Evolutionary conservation across 2,888 invertebrate genomes (phyloP).

Genomic region (Maniola hyperantus): DNA sequence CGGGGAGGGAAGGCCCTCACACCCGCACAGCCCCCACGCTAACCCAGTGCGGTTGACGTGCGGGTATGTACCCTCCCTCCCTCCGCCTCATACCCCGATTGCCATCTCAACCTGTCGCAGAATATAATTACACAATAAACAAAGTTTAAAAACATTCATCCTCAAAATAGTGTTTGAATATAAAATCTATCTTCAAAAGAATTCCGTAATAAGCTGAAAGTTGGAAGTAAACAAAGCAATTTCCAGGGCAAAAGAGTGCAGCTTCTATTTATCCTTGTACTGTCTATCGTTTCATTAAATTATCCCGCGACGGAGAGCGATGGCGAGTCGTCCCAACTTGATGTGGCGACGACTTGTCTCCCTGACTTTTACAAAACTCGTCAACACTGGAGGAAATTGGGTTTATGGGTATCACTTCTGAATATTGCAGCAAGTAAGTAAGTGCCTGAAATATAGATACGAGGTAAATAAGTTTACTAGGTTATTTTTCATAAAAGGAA

Average conservation of each 20-base stretch:
- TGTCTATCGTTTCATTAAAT: constrained; percentile 19
- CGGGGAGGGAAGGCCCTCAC: too few relatives aligned
- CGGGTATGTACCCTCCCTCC: too few relatives aligned
- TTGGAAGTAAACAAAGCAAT: constrained; percentile 12
- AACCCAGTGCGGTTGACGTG: too few relatives aligned
- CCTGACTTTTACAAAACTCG: neutral
- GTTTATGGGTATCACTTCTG: neutral
- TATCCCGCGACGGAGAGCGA: constrained; percentile 25
- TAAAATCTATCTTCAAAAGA: neutral
- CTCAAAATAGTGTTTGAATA: neutral
- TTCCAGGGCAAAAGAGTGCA: constrained; percentile 9
- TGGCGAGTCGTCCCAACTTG: constrained; percentile 26
- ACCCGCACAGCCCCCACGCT: too few relatives aligned
- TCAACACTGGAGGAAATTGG: neutral
- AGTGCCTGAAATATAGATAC: too few relatives aligned
- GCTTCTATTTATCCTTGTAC: constrained; percentile 10
- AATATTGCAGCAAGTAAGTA: neutral
- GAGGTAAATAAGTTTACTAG: too few relatives aligned
- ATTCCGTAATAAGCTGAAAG: neutral
- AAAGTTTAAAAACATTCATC: constrained; percentile 3
- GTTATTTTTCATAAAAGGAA: too few relatives aligned
- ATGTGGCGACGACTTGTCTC: constrained; percentile 14
- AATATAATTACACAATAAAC: neutral
- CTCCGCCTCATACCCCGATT: too few relatives aligned
- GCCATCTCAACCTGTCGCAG: too few relatives aligned